Evolutionary conservation across 92 coral and sea anemone genomes (phyloP).

Genomic region (Phymanthus crucifer): DNA sequence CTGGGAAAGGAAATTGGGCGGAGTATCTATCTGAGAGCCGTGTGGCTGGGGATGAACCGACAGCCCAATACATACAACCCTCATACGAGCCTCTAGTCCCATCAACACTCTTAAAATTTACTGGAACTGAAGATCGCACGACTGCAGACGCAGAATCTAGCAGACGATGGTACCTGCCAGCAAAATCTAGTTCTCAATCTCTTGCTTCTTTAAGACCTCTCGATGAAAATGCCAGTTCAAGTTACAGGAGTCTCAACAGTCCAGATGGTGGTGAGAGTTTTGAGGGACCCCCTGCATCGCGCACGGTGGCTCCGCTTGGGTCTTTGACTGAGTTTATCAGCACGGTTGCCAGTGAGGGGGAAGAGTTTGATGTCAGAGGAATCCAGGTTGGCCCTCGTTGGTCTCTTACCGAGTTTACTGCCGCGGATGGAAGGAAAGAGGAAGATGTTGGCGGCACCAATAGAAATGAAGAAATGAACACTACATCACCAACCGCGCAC

Average conservation of each 20-base stretch:
- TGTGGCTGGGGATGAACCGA: not conserved
- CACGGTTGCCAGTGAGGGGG: not conserved
- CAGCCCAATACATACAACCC: not conserved
- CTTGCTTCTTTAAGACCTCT: not conserved
- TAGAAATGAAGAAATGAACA: no score
- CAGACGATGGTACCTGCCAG: constrained; percentile 36
- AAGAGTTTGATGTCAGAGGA: no score
- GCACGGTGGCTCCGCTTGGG: constrained; percentile 1
- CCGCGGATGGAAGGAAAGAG: no score
- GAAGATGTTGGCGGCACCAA: no score
- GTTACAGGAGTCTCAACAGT: not conserved
- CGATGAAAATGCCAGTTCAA: not conserved
- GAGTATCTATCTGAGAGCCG: constrained; percentile 22
- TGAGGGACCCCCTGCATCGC: constrained; percentile 16
- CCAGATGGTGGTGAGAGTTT: not conserved
- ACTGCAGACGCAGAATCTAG: not conserved
- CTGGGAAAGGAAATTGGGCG: constrained; percentile 23
- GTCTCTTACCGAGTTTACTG: no score
- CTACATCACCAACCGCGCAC: no score
- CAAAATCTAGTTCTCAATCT: constrained; percentile 14
- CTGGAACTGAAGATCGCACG: not conserved
- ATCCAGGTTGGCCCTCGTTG: no score
- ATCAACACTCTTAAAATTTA: not conserved
- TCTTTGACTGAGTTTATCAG: not conserved
- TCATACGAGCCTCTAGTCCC: not conserved